Conservation (phyloP, 2,113 vertebrate genomes). For the Oncorhynchus mykiss region DNA sequence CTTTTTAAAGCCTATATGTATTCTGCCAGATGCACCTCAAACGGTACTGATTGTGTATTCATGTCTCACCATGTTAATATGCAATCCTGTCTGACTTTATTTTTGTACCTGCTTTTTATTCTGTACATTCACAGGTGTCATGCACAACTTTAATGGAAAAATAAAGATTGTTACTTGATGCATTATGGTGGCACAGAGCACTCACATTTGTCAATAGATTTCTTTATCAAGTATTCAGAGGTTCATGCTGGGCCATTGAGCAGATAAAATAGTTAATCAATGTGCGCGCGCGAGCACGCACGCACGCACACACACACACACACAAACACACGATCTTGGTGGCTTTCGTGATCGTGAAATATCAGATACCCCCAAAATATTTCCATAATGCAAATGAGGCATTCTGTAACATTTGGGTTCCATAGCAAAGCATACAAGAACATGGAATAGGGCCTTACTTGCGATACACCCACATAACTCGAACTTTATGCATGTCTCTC, state of each 20-base stretch:
- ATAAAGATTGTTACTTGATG: conserved; percentile 73
- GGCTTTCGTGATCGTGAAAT: too few relatives aligned
- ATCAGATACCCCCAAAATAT: background rate
- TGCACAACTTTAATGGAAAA: conserved; percentile 66
- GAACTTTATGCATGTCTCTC: background rate
- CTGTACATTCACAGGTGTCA: conserved; percentile 64
- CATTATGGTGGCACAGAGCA: conserved; percentile 37
- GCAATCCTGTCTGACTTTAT: conserved; percentile 60
- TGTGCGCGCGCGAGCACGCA: too few relatives aligned
- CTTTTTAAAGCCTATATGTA: conserved; percentile 33
- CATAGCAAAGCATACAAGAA: background rate
- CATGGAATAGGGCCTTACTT: background rate
- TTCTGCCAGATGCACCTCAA: conserved; percentile 40
- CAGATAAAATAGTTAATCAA: too few relatives aligned
- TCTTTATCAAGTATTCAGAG: background rate
- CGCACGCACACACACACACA: too few relatives aligned
- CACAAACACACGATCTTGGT: too few relatives aligned
- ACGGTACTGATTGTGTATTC: conserved; percentile 50
- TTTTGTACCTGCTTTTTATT: conserved; percentile 71
- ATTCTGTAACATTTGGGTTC: background rate
- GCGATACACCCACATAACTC: background rate
- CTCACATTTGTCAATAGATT: background rate
- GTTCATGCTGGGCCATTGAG: too few relatives aligned
- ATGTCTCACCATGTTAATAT: conserved; percentile 54
- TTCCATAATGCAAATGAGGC: background rate